Evolutionary conservation across 2,888 invertebrate genomes (phyloP), one percentile per base, ranked within the genome.

Genomic region (Argynnis bischoffii): DNA sequence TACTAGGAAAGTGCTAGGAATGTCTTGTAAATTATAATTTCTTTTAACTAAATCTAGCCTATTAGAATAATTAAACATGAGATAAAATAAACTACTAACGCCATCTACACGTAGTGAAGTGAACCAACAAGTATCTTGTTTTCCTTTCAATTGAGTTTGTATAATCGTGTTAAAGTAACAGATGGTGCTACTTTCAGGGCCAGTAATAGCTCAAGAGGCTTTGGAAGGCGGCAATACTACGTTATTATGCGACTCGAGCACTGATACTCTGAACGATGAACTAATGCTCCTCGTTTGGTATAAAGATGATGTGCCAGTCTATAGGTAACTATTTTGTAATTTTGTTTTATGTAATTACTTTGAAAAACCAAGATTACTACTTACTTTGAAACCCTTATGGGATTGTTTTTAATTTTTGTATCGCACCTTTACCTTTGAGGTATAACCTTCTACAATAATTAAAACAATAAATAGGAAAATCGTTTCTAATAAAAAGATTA

Each of bases 231-330:
- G 93, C 60, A 91, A 89, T 73, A 92, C 93, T 2, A 88, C 92
- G 14, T 84, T 95, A 18, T 87, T 87, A 65, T 95, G 95, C 79
- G 94, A 95, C 83, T 92, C 94, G 69, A 85, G 88, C 26, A 89
- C 94, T 2, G 92, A 93, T 41, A 80, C 88, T 6, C 76, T 84
- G 0, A 90, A 92, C 66, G 95, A 95, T 76, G 93, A 93, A 75
- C 93, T 94, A 69, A 93, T 94, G 84, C 88, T 95, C 41, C 92
- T 95, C 48, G 94, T 95, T 26, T 95, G 95, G 95, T 95, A 95
- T 85, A 95, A 94, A 80, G 93, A 93, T 78, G 93, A 93, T 75
- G 90, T 90, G 73, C 94, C 95, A 15, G 94, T 95, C 73, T 95
- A 94, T 85, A 95, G 94, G 94, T 94, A 79, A 82, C 74, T 48